phyloP scores from a whole-genome alignment of 2,888 invertebrate genomes.

The Deilephila porcellus region DNA sequence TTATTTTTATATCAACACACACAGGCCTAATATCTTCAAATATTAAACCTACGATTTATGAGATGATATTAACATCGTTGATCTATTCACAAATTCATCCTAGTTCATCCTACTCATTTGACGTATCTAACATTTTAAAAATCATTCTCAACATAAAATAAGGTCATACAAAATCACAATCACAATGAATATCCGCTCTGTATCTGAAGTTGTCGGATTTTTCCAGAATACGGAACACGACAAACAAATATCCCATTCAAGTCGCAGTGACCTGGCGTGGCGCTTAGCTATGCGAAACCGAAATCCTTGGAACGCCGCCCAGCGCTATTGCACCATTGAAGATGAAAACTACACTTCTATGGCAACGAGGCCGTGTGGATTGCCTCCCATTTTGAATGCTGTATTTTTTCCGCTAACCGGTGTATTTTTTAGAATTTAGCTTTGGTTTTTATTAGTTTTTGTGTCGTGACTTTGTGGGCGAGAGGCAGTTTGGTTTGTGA shows the following conservation, averaged over 20 bases:
- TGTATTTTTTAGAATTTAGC: neutral
- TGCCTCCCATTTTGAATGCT: conserved; percentile 5
- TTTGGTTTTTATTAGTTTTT: neutral
- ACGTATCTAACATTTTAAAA: neutral
- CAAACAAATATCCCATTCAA: conserved; percentile 12
- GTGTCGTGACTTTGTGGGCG: neutral
- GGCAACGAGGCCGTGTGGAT: conserved; percentile 11
- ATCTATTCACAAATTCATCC: no score
- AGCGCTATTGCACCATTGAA: conserved; percentile 14
- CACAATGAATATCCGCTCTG: neutral
- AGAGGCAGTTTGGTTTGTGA: neutral
- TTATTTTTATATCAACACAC: no score
- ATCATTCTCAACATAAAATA: neutral
- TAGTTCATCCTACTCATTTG: no score
- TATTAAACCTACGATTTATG: no score
- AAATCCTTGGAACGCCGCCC: conserved; percentile 28
- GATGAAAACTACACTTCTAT: conserved; percentile 19
- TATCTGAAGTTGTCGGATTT: neutral
- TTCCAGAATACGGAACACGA: neutral
- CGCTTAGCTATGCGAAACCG: conserved; percentile 28
- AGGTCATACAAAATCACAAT: neutral
- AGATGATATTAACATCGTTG: no score
- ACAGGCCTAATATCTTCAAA: no score
- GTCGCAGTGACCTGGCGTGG: conserved; percentile 4
- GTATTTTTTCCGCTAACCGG: conserved; percentile 14